Percentiles rank a stretch among this genome's conserved stretches.
Conservation (phyloP, 2,113 vertebrate genomes). For the Saguinus midas region DNA sequence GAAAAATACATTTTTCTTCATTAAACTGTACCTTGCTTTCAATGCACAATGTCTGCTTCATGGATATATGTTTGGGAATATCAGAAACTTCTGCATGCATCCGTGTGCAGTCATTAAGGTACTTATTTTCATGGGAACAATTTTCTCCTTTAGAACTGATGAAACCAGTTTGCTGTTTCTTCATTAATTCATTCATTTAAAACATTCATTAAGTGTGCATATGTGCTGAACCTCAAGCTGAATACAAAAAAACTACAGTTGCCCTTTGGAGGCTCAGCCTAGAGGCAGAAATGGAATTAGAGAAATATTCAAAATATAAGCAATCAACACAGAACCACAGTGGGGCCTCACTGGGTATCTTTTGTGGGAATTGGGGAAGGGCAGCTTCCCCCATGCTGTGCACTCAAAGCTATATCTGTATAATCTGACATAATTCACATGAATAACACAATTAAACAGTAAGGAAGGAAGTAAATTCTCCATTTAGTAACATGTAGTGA, state of each 20-base stretch:
- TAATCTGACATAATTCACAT: not conserved
- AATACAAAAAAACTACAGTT: not conserved
- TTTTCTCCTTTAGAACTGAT: not conserved
- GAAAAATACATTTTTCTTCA: not conserved
- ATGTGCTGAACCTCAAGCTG: not conserved
- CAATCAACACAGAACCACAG: not conserved
- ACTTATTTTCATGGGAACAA: not conserved
- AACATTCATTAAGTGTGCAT: not conserved
- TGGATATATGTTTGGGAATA: not conserved
- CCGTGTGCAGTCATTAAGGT: not conserved
- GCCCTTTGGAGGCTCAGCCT: not conserved
- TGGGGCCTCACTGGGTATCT: not conserved
- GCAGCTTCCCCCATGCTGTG: accelerated
- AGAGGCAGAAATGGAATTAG: not conserved
- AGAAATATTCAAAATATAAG: too few species aligned
- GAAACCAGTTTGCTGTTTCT: not conserved
- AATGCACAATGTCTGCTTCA: not conserved
- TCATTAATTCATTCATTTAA: not conserved
- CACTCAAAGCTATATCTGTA: not conserved
- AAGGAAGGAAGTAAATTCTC: not conserved
- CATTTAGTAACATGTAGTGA: not conserved
- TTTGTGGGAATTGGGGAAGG: not conserved
- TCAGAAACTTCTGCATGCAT: not conserved
- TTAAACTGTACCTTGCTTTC: not conserved
- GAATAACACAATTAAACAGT: not conserved